Base-by-base conservation (phyloP, 2,797 vertebrate species). In the Champsocephalus gunnari region DNA sequence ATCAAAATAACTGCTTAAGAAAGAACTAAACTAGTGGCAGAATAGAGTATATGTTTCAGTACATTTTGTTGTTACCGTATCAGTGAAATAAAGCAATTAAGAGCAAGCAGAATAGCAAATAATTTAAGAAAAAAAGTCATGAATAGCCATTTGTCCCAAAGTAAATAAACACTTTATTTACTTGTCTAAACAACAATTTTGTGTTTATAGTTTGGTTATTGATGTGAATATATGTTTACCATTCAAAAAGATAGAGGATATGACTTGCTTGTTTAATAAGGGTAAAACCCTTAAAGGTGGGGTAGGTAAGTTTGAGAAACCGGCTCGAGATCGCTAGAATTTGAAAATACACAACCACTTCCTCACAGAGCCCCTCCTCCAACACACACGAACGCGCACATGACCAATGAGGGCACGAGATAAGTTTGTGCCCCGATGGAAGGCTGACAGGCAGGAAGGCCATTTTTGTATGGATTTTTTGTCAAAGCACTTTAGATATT, bases 201-300 rank as follows among this genome's bases (percentile, higher is more conserved):
- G 17, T 55, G 58, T 68, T 32, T 55, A 54, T 44, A 53, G 34
- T 34, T 55, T n/a, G 55, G 8, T 0, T 61, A 41, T 63, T 38
- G 6, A 13, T 63, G 34, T 63, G 14, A 63, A 64, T 79, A 43
- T 60, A 55, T 17, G 9, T 74, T 66, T 65, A 70, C 38, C n/a
- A 60, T 66, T 65, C 17, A 70, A 57, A 4, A 16, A 61, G n/a
- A 64, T 38, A n/a, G 5, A 49, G 48, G 13, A 38, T 53, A 6
- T 1, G 34, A 19, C 8, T 65, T 28, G 38, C 12, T 3, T 19
- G 19, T 58, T 43, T 32, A 1, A 38, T 38, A 9, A 38, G 3
- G n/a, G 13, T 51, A 51, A 51, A 57, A 63, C 24, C 24, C 24
- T 24, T 24, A 24, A 21, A 62, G 47, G 8, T 21, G 21, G 21